These are phyloP conservation scores for Hemicrepidius hirtus DNA, from an alignment of 2,888 invertebrate species.

Conservation along the genomic window DNA sequence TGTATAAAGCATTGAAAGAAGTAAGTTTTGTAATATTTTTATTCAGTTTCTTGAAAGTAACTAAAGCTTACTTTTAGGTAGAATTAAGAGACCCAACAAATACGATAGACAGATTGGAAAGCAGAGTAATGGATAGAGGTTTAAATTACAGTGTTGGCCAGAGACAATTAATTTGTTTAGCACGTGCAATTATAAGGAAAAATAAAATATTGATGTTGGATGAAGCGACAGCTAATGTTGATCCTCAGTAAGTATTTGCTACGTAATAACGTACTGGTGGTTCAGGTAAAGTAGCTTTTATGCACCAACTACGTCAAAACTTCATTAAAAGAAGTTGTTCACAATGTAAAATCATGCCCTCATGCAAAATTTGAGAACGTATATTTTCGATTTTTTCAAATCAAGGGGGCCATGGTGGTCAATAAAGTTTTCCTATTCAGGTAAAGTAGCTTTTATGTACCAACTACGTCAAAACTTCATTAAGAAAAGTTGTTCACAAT, in stretches of 20 bases:
- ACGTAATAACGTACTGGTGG: too few species aligned
- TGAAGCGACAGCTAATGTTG: conserved; percentile 93
- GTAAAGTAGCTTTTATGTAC: too few species aligned
- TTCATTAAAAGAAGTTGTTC: too few species aligned
- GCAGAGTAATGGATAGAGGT: conserved; percentile 90
- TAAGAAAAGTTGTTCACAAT: too few species aligned
- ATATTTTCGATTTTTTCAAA: too few species aligned
- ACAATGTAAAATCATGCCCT: too few species aligned
- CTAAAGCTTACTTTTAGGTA: conserved; percentile 78
- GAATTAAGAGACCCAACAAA: conserved; percentile 82
- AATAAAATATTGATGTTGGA: conserved; percentile 90
- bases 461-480: too few species aligned
- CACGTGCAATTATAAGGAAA: conserved; percentile 88
- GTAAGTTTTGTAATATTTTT: conserved; percentile 28
- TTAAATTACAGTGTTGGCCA: conserved; percentile 94
- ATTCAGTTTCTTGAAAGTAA: conserved; percentile 10
- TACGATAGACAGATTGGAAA: conserved; percentile 78
- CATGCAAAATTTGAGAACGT: too few species aligned
- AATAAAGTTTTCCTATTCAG: too few species aligned
- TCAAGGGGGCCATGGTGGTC: too few species aligned
- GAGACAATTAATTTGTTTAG: conserved; percentile 91
- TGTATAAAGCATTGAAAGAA: conserved; percentile 89
- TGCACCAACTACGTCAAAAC: too few species aligned
- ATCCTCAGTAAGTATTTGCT: conserved; percentile 80
- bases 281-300: too few species aligned